phyloP scores from a whole-genome alignment of 64 coral and sea anemone genomes.

The Dendronephthya gigantea region DNA sequence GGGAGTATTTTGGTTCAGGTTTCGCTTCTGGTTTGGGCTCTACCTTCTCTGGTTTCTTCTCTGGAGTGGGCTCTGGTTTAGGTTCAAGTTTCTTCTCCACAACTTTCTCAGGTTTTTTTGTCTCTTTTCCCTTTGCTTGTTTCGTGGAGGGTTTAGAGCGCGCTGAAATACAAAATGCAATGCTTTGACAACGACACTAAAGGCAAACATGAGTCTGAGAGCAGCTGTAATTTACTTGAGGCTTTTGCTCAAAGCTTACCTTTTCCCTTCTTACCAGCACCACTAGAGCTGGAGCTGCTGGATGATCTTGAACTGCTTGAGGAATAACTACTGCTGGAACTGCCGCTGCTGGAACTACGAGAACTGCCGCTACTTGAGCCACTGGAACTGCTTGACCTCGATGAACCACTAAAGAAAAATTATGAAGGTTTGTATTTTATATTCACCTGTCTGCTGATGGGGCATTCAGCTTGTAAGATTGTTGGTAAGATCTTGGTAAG shows the following conservation, averaged over 20 bases:
- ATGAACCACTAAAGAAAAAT: constrained; percentile 19
- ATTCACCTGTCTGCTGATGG: too few relatives aligned
- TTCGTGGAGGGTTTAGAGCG: not conserved
- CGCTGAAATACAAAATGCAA: too few relatives aligned
- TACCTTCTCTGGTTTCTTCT: not conserved
- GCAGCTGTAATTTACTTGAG: not conserved
- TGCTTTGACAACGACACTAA: too few relatives aligned
- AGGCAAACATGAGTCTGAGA: not conserved
- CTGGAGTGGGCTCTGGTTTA: not conserved
- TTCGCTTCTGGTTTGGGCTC: not conserved
- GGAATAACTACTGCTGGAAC: constrained; percentile 42
- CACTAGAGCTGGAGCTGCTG: constrained; percentile 58
- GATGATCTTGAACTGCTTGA: constrained; percentile 25
- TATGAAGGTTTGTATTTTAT: too few relatives aligned
- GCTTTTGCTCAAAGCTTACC: constrained; percentile 38
- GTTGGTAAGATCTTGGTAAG: too few relatives aligned
- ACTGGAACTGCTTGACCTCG: constrained; percentile 64
- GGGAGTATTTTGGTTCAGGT: not conserved
- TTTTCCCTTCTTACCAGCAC: constrained; percentile 50
- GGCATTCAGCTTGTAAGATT: too few relatives aligned
- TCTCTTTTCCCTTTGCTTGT: not conserved
- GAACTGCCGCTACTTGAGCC: constrained; percentile 58
- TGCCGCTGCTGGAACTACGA: constrained; percentile 71
- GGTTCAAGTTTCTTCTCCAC: not conserved
- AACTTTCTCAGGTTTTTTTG: not conserved